Evolutionary conservation across 2,888 invertebrate genomes (phyloP).

Genomic region (Tubiluchus corallicola): DNA sequence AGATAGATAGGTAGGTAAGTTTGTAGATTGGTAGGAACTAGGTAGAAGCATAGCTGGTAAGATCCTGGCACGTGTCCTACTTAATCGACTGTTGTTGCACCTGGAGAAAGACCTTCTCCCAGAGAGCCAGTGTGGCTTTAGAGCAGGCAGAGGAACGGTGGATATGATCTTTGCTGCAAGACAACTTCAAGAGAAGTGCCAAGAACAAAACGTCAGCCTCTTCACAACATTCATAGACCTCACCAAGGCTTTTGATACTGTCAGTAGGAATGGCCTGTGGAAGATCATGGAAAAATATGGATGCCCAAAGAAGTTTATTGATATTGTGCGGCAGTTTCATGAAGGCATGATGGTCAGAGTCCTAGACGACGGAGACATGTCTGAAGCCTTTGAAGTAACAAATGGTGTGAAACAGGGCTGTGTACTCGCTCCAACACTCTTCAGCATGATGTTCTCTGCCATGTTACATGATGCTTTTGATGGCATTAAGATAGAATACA

Average conservation of each 20-base stretch:
- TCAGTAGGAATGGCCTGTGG: conserved; percentile 11
- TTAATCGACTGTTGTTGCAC: conserved; percentile 11
- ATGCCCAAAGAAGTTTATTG: conserved; percentile 16
- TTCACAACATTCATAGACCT: conserved; percentile 12
- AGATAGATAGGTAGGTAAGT: too few species aligned
- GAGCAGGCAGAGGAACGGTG: conserved; percentile 2
- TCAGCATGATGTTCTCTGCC: conserved; percentile 7
- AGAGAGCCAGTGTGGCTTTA: background rate
- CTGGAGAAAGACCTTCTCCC: conserved; percentile 11
- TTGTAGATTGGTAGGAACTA: too few species aligned
- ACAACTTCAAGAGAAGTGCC: conserved; percentile 12
- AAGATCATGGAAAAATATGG: conserved; percentile 11
- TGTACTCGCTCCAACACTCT: conserved; percentile 11
- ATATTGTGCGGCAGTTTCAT: conserved; percentile 13
- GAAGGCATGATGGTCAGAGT: conserved; percentile 10
- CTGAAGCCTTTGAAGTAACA: conserved; percentile 9
- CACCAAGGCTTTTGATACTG: conserved; percentile 13
- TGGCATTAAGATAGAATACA: background rate
- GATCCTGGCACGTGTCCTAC: too few species aligned
- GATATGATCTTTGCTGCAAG: conserved; percentile 2
- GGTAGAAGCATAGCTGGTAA: too few species aligned
- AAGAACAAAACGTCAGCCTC: conserved; percentile 9
- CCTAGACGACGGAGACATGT: conserved; percentile 4
- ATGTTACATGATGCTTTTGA: conserved; percentile 11
- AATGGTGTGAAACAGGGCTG: conserved; percentile 12